These are phyloP conservation scores for Zonitis immaculata DNA, from an alignment of 2,888 invertebrate species.

Conservation along the genomic window DNA sequence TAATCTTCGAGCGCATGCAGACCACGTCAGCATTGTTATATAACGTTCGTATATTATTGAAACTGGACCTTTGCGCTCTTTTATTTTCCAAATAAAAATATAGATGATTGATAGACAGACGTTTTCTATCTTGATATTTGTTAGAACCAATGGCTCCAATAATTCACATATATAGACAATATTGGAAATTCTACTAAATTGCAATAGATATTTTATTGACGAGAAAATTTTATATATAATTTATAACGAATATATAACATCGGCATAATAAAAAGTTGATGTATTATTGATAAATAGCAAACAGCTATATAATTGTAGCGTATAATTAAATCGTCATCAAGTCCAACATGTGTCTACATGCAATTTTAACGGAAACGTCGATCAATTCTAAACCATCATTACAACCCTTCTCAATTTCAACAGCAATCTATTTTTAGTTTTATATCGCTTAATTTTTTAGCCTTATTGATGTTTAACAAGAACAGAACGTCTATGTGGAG, in stretches of 20 bases:
- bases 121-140: conserved; percentile 23
- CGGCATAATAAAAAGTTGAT: conserved; percentile 6
- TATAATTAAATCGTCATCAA: conserved; percentile 17
- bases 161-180: conserved; percentile 10
- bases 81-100: conserved; percentile 38
- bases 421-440: not conserved
- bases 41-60: conserved; percentile 27
- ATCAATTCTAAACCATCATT: conserved; percentile 4
- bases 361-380: conserved; percentile 7
- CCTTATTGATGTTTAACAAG: not conserved
- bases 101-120: conserved; percentile 39
- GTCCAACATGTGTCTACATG: not conserved
- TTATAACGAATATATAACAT: not conserved
- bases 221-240: not conserved
- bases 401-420: not conserved
- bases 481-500: not conserved
- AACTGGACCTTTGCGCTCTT: conserved; percentile 11
- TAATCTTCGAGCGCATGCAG: conserved; percentile 28
- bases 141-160: conserved; percentile 16
- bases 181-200: conserved; percentile 9
- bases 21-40: conserved; percentile 29
- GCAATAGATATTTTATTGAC: conserved; percentile 17
- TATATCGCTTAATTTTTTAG: not conserved
- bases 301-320: not conserved
- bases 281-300: conserved; percentile 17